These are phyloP conservation scores for Hippoglossus stenolepis DNA, from an alignment of 2,113 vertebrate genomes.

Conservation along the genomic window DNA sequence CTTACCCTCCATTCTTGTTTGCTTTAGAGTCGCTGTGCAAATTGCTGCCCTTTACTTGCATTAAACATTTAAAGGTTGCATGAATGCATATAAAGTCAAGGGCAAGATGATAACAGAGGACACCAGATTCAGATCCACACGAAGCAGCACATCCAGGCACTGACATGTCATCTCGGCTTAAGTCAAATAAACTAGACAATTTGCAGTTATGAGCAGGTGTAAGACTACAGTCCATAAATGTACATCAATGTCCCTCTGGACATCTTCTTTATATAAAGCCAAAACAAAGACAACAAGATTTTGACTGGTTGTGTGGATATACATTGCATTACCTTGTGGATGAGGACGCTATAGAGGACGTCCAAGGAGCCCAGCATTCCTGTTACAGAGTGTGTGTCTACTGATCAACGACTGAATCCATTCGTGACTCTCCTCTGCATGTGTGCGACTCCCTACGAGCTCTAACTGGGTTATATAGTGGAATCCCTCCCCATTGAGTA, in stretches of 20 bases:
- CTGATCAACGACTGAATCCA: slow-evolving; percentile 49
- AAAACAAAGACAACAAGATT: neutral
- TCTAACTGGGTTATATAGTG: slow-evolving; percentile 66
- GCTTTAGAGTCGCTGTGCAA: neutral
- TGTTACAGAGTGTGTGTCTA: slow-evolving; percentile 47
- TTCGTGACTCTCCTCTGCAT: slow-evolving; percentile 39
- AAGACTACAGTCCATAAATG: neutral
- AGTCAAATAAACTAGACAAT: neutral
- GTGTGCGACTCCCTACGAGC: slow-evolving; percentile 21
- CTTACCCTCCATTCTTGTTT: neutral
- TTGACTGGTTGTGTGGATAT: neutral
- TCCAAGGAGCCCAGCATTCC: slow-evolving; percentile 83
- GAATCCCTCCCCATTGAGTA: slow-evolving; percentile 69
- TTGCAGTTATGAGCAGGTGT: neutral
- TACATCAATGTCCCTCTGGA: neutral
- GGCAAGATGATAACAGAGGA: neutral
- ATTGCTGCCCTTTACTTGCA: neutral
- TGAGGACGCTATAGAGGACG: slow-evolving; percentile 80
- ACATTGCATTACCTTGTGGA: slow-evolving; percentile 77
- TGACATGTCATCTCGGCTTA: neutral
- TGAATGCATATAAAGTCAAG: neutral
- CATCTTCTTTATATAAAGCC: neutral
- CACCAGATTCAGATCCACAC: neutral
- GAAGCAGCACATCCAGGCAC: neutral
- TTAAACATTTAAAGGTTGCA: neutral